Conservation (phyloP, 2,888 invertebrate genomes). For the Athalia cordata region DNA sequence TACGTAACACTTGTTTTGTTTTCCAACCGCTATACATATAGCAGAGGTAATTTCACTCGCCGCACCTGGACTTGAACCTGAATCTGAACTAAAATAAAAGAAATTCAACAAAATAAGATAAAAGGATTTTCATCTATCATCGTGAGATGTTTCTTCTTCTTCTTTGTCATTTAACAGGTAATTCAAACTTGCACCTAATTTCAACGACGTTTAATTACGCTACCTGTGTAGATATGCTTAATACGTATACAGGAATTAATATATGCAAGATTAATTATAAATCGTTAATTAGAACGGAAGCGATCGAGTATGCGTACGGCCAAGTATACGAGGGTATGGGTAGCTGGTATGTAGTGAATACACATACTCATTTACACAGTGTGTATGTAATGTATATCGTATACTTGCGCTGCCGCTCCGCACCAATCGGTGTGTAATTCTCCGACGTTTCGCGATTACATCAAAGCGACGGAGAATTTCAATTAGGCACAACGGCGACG, state of each 20-base stretch:
- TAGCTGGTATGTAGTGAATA: neutral
- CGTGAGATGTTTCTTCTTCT: too few species aligned
- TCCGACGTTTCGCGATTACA: constrained; percentile 46
- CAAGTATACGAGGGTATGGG: neutral
- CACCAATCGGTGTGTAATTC: constrained; percentile 36
- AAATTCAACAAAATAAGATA: too few species aligned
- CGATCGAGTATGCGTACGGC: constrained; percentile 2
- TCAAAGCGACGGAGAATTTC: constrained; percentile 45
- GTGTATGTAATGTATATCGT: neutral
- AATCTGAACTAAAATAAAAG: too few species aligned
- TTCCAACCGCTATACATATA: too few species aligned
- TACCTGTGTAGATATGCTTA: too few species aligned
- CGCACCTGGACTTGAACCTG: too few species aligned
- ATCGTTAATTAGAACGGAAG: constrained; percentile 38
- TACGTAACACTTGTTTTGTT: too few species aligned
- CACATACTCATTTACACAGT: neutral
- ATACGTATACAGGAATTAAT: constrained; percentile 12
- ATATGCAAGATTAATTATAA: constrained; percentile 33
- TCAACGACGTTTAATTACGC: too few species aligned
- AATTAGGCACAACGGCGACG: constrained; percentile 15
- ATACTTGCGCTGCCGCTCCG: neutral
- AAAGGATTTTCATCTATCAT: too few species aligned
- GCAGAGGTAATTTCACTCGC: too few species aligned
- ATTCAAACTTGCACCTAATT: too few species aligned
- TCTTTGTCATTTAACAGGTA: too few species aligned